Evolutionary conservation across 2,113 vertebrate species (phyloP).

Genomic region (Anguilla rostrata): DNA sequence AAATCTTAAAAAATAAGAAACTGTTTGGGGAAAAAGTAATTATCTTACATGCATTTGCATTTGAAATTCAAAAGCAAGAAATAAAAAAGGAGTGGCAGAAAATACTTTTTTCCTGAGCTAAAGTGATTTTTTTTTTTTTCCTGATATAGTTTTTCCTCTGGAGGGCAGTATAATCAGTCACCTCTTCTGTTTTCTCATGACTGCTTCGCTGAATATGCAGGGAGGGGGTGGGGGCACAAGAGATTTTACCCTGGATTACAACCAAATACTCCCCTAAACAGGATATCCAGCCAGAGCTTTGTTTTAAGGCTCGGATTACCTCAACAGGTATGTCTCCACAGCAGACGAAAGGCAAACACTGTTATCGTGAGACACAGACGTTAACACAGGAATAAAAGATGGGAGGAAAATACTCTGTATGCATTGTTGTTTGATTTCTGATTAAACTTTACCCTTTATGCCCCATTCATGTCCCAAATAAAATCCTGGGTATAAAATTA

Average conservation of each 20-base stretch:
- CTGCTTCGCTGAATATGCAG: constrained; percentile 34
- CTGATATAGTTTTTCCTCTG: constrained; percentile 42
- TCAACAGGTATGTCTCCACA: constrained; percentile 42
- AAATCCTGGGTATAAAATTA: not conserved
- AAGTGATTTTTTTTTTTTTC: not conserved
- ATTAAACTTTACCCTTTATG: constrained; percentile 12
- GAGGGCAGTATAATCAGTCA: constrained; percentile 55
- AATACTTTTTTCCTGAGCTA: constrained; percentile 45
- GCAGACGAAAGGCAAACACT: constrained; percentile 43
- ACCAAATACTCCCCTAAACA: constrained; percentile 35
- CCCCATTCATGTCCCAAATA: not conserved
- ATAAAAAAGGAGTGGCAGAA: constrained; percentile 6
- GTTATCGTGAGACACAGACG: constrained; percentile 49
- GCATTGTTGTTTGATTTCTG: constrained; percentile 9
- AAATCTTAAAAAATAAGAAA: not conserved
- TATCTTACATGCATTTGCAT: no score
- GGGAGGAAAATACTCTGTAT: constrained; percentile 27
- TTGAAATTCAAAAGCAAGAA: not conserved
- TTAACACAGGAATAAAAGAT: constrained; percentile 48
- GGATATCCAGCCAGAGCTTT: constrained; percentile 37
- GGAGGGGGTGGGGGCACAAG: constrained; percentile 49
- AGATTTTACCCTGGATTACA: constrained; percentile 56
- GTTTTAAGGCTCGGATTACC: constrained; percentile 54
- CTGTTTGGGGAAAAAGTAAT: not conserved
- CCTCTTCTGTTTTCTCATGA: constrained; percentile 32